phyloP scores from a whole-genome alignment of 2,888 invertebrate species.

The Pedicia rivosa region DNA sequence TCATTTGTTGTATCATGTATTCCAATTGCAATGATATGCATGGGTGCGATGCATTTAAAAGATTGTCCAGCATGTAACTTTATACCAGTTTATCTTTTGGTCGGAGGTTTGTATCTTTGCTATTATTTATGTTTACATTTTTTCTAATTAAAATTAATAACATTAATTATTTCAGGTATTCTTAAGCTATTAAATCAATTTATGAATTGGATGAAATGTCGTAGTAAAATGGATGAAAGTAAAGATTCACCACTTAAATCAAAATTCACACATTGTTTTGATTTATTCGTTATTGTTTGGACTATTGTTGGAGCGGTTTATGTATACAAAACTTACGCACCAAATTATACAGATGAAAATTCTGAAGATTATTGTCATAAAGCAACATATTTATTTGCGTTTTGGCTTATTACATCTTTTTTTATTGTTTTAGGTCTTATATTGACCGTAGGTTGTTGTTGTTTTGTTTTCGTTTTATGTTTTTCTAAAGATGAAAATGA shows the following conservation, averaged over 20 bases:
- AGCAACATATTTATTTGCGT: neutral
- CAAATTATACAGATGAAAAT: neutral
- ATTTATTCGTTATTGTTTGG: neutral
- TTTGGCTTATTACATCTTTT: neutral
- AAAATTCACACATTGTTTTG: neutral
- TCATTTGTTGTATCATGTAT: neutral
- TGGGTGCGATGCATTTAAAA: neutral
- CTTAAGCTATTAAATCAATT: no score
- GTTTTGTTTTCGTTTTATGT: no score
- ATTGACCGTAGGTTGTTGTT: no score
- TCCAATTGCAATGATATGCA: neutral
- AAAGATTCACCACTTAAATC: neutral
- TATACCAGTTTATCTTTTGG: neutral
- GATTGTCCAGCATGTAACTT: neutral
- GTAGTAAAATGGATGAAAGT: no score
- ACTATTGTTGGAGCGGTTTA: neutral
- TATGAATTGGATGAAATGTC: no score
- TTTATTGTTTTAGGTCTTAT: no score
- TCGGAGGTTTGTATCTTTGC: no score
- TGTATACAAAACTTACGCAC: neutral
- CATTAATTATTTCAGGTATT: no score
- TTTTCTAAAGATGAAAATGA: no score
- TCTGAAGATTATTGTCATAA: neutral
- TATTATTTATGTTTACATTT: no score
- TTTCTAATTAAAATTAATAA: no score